Evolutionary conservation across 2,888 invertebrate genomes (phyloP), one percentile per base, ranked within the genome.

Genomic region (Drosophila setosimentum): DNA sequence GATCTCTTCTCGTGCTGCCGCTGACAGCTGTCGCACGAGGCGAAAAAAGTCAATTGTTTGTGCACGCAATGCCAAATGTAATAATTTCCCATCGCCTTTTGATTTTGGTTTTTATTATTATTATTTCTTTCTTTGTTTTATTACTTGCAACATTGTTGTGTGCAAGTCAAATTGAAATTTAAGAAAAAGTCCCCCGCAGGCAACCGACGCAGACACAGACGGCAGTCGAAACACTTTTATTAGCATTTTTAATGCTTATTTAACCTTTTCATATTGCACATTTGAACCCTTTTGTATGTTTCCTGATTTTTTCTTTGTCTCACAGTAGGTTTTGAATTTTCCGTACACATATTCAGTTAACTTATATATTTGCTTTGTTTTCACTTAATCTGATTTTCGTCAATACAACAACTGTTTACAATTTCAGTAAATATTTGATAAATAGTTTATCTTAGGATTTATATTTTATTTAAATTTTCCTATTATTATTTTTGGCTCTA

Each of bases 231-330:
- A 33, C 67, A 67, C 60, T 45, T 69, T 82, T 80, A 88, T 85
- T 88, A 74, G 68, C 86, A 85, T 87, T 78, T 83, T 78, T 70
- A 89, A 82, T 85, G 73, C 55, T 61, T 73, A 51, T 68, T 86
- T 86, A 85, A 82, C 83, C 78, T 74, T 72, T 80, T 49, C 24
- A 58, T 51, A 68, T 72, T 64, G 51, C 64, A 35, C 54, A 68
- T 73, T 73, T 90, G 76, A 86, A 89, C 87, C 54, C 40, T 40
- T 45, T 2, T 18, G 48, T 53, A 50, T 30, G 48, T 73, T 90
- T 90, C 83, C 83, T 74, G 70, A 49, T 60, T 30, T 21, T 29
- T n/a, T 48, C 24, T 27, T 8, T 24, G 21, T 45, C 45, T 35
- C 59, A 37, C 21, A 89, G 83, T 61, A 70, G 76, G 70, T 76